These are phyloP conservation scores for Bucco capensis DNA, from an alignment of 2,113 vertebrate genomes.

Conservation along the genomic window DNA sequence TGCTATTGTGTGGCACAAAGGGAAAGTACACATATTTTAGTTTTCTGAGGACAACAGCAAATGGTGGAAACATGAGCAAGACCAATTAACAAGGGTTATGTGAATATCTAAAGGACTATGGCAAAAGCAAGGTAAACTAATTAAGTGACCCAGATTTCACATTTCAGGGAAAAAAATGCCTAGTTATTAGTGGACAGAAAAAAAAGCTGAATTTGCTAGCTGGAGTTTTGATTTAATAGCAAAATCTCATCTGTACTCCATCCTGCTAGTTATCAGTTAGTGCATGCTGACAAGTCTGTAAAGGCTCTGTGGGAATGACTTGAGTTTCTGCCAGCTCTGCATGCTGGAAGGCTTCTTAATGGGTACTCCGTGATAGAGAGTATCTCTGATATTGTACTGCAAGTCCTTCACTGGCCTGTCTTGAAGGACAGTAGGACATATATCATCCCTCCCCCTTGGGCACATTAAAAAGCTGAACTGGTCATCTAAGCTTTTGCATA, in stretches of 20 bases:
- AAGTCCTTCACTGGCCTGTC: background rate
- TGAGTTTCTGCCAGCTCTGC: slow-evolving; percentile 11
- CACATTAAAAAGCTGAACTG: background rate
- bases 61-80: background rate
- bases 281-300: background rate
- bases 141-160: background rate
- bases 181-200: background rate
- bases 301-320: background rate
- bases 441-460: background rate
- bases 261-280: background rate
- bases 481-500: background rate
- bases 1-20: background rate
- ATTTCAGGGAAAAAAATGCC: background rate
- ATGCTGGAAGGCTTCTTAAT: background rate
- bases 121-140: background rate
- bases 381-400: background rate
- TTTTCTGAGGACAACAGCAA: background rate
- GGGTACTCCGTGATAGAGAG: accelerated
- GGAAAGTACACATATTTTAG: background rate
- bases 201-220: background rate
- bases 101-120: background rate
- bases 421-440: background rate
- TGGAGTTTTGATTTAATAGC: background rate
- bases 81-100: background rate
- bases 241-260: background rate